Evolutionary conservation across 2,113 vertebrate species (phyloP), one percentile per base, ranked within the genome.

Genomic region (Marmota monax): DNA sequence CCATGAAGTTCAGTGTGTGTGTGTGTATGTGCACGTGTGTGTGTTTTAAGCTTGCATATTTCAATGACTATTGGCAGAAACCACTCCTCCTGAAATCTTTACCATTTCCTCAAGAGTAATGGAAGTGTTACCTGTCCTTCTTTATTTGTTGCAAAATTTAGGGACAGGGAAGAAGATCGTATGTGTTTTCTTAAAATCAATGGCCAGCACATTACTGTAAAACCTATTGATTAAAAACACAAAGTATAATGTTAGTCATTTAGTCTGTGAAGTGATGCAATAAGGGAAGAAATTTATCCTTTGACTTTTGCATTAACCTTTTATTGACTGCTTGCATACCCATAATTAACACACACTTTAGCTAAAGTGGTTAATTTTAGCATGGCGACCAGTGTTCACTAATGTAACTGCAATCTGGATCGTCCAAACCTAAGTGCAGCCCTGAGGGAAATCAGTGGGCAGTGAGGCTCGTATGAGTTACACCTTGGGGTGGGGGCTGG

Each of bases 281-380:
- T 99, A 98, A 99, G 99, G 99, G 99, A 99, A 99, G 99, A 99
- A 99, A 99, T 99, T 99, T 99, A 99, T 99, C 99, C 99, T 99
- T 98, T 99, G 99, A 99, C 99, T 99, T 99, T 99, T 99, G 99
- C 99, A 99, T 99, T 99, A 99, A 99, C 99, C 99, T 99, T 99
- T 99, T 99, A 99, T 99, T 99, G 99, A 99, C 99, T 99, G 99
- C 99, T 99, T 99, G 99, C 99, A 99, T 99, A 99, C 99, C 99
- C 99, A 99, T 99, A 99, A 99, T 99, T 99, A 99, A 99, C 99
- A 99, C 99, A 99, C 99, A 99, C 99, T 99, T 99, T 99, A 99
- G 99, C 99, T 99, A 99, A 99, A 99, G 99, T 99, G 99, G 99
- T 99, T 99, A 99, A 99, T 99, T 99, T 99, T 98, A 99, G 98